These are phyloP conservation scores for Sabatieria punctata DNA, from an alignment of 2,888 invertebrate genomes.

Conservation along the genomic window DNA sequence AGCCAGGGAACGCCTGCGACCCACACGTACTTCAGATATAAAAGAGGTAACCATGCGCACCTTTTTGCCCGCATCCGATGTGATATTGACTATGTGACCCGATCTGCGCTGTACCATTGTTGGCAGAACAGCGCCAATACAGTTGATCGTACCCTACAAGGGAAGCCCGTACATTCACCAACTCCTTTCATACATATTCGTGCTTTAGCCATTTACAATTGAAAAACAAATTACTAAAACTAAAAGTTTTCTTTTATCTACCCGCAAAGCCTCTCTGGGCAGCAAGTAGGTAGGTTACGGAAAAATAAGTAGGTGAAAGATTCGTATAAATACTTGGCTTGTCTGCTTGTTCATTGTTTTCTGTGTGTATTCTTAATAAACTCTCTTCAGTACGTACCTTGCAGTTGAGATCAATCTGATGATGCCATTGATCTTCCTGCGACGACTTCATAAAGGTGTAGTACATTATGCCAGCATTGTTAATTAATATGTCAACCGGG, in stretches of 20 bases:
- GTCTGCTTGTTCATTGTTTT: no score
- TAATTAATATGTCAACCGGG: conserved; percentile 33
- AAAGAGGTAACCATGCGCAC: conserved; percentile 14
- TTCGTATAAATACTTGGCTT: no score
- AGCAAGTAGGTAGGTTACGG: no score
- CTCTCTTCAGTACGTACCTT: conserved; percentile 24
- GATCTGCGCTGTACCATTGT: conserved; percentile 31
- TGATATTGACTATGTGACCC: conserved; percentile 36
- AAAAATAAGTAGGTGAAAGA: no score
- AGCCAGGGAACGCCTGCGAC: conserved; percentile 27
- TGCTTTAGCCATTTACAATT: no score
- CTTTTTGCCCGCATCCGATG: conserved; percentile 35
- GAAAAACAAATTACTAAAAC: no score
- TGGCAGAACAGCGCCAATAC: conserved; percentile 32
- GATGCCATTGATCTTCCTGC: conserved; percentile 32
- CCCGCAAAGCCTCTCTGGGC: no score
- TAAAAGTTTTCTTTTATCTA: no score
- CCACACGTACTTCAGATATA: neutral
- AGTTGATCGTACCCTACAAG: conserved; percentile 35
- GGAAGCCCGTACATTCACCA: no score
- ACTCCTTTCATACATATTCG: no score
- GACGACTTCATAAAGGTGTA: conserved; percentile 34
- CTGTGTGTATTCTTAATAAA: no score
- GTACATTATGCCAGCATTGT: conserved; percentile 36
- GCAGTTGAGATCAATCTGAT: conserved; percentile 34